phyloP scores from a whole-genome alignment of 2,113 vertebrate genomes.

The Cyprinodon brontotheroides region DNA sequence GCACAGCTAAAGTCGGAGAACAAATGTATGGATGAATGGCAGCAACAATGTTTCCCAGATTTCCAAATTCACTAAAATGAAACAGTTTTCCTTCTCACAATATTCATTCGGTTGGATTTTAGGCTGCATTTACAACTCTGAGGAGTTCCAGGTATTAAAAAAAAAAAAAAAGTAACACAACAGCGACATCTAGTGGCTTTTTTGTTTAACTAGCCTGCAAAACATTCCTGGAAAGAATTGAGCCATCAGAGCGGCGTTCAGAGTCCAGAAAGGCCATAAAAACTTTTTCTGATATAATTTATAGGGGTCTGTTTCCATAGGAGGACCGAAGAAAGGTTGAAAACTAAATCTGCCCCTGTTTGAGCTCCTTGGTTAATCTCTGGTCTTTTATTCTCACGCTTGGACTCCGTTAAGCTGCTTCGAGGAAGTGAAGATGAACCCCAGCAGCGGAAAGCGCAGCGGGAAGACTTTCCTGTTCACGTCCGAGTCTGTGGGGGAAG shows the following conservation, averaged over 20 bases:
- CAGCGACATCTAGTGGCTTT: slow-evolving; percentile 23
- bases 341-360: too few relatives aligned
- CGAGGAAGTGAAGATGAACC: slow-evolving; percentile 59
- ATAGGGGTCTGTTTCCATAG: background rate
- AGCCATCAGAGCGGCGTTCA: background rate
- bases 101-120: too few relatives aligned
- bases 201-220: background rate
- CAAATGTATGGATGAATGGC: too few relatives aligned
- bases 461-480: slow-evolving; percentile 81
- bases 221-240: background rate
- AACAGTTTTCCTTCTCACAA: too few relatives aligned
- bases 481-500: slow-evolving; percentile 79
- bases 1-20: too few relatives aligned
- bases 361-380: slow-evolving; percentile 16
- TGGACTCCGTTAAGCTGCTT: background rate
- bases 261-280: background rate
- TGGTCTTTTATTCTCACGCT: background rate
- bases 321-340: background rate
- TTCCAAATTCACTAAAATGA: too few relatives aligned
- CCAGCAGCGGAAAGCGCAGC: slow-evolving; percentile 31
- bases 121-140: too few relatives aligned
- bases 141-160: too few relatives aligned
- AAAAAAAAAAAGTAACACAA: background rate
- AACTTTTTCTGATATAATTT: background rate
- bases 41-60: too few relatives aligned